Evolutionary conservation across 2,888 invertebrate genomes (phyloP).

Genomic region (Alviniconcha strummeri): DNA sequence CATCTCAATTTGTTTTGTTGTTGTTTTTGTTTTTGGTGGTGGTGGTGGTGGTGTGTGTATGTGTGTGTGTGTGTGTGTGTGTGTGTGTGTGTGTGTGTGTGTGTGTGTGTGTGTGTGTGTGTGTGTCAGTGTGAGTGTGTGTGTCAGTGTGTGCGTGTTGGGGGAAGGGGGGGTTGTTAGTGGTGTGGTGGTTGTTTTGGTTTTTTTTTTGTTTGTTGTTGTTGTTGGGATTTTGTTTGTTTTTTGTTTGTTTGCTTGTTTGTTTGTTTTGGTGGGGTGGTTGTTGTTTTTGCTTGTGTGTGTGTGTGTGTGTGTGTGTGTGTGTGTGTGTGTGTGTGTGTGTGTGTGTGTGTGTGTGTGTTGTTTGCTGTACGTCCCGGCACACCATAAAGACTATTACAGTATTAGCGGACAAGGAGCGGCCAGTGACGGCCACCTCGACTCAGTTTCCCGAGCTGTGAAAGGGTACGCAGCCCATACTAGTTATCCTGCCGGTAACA

Average conservation of each 20-base stretch:
- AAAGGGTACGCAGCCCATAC: no score
- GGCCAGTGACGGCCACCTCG: no score
- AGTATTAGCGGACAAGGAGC: no score
- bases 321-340: slow-evolving; percentile 1
- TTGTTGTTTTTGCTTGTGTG: no score
- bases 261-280: not conserved
- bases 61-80: not conserved
- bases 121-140: not conserved
- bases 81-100: not conserved
- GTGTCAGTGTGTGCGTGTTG: not conserved
- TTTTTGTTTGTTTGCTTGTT: not conserved
- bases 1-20: not conserved
- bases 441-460: no score
- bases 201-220: not conserved
- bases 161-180: not conserved
- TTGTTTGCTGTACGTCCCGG: not conserved
- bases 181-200: not conserved
- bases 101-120: not conserved
- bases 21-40: not conserved
- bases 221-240: not conserved
- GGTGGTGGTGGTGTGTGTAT: not conserved
- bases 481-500: no score
- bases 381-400: no score
- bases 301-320: not conserved
- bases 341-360: slow-evolving; percentile 12